Percentiles rank a stretch among this genome's conserved stretches.
Conservation (phyloP, 2,888 invertebrate genomes). For the Prosapia bicincta region DNA sequence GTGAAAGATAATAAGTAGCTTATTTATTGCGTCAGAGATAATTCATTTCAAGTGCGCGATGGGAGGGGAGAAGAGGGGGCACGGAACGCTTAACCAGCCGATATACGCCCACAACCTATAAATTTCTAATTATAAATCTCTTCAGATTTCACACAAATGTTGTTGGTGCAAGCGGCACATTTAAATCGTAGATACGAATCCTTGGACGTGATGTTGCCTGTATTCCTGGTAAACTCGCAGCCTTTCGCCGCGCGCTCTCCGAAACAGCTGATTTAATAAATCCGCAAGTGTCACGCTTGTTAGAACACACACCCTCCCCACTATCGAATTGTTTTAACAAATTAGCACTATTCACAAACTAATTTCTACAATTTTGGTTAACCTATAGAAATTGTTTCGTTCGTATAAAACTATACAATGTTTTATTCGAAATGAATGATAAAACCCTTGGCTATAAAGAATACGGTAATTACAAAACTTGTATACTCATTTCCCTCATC, state of each 20-base stretch:
- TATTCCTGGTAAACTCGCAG: not conserved
- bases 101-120: conserved; percentile 33
- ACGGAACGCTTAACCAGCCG: not conserved
- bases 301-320: too few species aligned
- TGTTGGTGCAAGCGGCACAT: conserved; percentile 20
- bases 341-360: too few species aligned
- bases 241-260: not conserved
- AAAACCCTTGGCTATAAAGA: too few species aligned
- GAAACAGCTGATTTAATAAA: not conserved
- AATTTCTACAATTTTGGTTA: too few species aligned
- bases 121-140: conserved; percentile 36
- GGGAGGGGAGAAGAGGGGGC: too few species aligned
- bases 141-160: conserved; percentile 26
- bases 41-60: conserved; percentile 27
- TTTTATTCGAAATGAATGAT: too few species aligned
- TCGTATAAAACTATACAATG: too few species aligned
- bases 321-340: too few species aligned
- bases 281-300: not conserved
- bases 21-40: conserved; percentile 35
- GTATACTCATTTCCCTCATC: too few species aligned
- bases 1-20: conserved; percentile 33
- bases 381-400: too few species aligned
- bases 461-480: too few species aligned
- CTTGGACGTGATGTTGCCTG: not conserved
- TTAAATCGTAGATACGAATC: conserved; percentile 14